Evolutionary conservation across 2,113 vertebrate species (phyloP).

Genomic region (Apteryx owenii): DNA sequence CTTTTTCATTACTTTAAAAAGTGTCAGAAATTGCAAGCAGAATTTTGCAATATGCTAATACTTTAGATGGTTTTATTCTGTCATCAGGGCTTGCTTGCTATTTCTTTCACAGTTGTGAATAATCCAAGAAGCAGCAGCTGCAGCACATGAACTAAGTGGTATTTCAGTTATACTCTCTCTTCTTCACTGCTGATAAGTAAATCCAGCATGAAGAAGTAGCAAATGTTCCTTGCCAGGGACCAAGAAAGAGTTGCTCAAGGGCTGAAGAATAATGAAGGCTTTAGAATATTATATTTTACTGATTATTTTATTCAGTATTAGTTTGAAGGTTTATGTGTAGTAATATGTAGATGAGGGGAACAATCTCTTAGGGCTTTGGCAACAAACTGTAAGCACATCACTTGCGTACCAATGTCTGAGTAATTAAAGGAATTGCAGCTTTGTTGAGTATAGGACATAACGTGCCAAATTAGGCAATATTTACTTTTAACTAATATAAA

Average conservation of each 20-base stretch:
- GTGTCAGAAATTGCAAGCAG: background rate
- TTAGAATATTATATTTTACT: background rate
- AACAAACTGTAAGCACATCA: background rate
- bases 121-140: background rate
- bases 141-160: background rate
- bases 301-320: background rate
- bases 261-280: background rate
- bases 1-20: background rate
- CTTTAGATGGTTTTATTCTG: background rate
- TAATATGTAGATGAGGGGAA: background rate
- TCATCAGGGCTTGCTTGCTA: background rate
- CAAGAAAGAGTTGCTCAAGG: background rate
- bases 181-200: slow-evolving; percentile 20
- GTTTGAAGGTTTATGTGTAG: background rate
- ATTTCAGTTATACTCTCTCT: background rate
- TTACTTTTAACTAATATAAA: background rate
- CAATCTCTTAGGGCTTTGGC: background rate
- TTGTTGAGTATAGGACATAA: background rate
- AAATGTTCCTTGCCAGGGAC: background rate
- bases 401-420: background rate
- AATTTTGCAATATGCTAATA: background rate
- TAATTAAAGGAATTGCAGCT: background rate
- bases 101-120: slow-evolving; percentile 25
- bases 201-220: background rate
- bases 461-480: background rate